Conservation (phyloP, 1,140 invertebrate genomes). For the Xylocopa sonorina region DNA sequence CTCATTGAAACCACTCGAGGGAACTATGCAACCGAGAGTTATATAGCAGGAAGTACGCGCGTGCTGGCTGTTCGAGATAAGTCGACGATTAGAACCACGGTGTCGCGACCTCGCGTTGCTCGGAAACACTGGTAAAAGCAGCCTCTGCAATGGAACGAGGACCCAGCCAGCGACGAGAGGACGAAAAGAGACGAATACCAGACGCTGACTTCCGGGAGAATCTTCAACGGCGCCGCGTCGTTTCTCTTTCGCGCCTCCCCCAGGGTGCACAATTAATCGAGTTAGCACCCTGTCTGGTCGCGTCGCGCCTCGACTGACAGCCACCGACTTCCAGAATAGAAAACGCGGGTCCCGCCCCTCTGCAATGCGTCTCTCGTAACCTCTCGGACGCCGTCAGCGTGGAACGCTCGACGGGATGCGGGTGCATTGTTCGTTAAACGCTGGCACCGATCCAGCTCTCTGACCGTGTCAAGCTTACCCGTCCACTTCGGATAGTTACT, state of each 20-base stretch:
- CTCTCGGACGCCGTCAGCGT: neutral
- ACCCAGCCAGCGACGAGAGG: too few species aligned
- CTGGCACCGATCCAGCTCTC: neutral
- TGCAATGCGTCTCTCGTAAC: slow-evolving; percentile 21
- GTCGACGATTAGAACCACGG: slow-evolving; percentile 69
- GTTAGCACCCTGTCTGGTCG: slow-evolving; percentile 3
- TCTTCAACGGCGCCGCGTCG: neutral
- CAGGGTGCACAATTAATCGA: neutral
- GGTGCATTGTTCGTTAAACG: slow-evolving; percentile 4
- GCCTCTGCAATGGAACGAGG: neutral
- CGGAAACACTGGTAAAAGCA: slow-evolving; percentile 31
- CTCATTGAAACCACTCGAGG: neutral
- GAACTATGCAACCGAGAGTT: neutral
- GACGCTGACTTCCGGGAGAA: slow-evolving; percentile 24
- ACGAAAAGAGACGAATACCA: neutral
- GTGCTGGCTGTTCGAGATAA: slow-evolving; percentile 58
- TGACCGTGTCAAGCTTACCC: neutral
- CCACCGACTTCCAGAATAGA: neutral
- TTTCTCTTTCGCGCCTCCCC: neutral
- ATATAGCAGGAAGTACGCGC: neutral
- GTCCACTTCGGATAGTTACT: neutral
- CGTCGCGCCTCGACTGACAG: neutral
- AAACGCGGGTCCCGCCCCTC: neutral
- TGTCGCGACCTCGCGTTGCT: slow-evolving; percentile 69
- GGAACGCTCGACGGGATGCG: neutral